Percentiles rank a stretch among this genome's conserved stretches.
Evolutionary conservation across 2,113 vertebrate species (phyloP).

Genomic region (Syrmaticus mikado): DNA sequence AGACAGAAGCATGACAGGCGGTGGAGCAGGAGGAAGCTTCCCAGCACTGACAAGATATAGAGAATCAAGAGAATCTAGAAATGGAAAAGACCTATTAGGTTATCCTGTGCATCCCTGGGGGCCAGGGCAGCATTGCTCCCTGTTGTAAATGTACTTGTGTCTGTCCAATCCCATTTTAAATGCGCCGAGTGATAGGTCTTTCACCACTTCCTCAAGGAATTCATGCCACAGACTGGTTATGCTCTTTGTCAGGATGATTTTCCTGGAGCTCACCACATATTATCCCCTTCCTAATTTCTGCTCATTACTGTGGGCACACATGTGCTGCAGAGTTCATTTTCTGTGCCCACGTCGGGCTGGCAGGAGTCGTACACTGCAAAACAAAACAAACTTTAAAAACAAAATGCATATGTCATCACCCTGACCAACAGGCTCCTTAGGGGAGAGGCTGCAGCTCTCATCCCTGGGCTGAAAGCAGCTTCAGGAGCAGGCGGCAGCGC

Average conservation of each 20-base stretch:
- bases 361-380: not conserved
- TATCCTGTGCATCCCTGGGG: slow-evolving; percentile 7
- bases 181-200: slow-evolving; percentile 21
- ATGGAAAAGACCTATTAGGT: slow-evolving; percentile 51
- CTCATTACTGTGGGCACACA: not conserved
- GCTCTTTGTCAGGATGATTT: slow-evolving; percentile 18
- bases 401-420: not conserved
- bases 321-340: not conserved
- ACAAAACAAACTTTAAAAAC: not conserved
- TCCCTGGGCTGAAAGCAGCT: not conserved
- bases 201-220: slow-evolving; percentile 36
- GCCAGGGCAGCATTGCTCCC: slow-evolving; percentile 19
- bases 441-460: not conserved
- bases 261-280: not conserved
- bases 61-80: slow-evolving; percentile 24
- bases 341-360: not conserved
- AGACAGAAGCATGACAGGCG: slow-evolving; percentile 50
- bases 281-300: slow-evolving; percentile 14
- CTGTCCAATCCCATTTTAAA: slow-evolving; percentile 52
- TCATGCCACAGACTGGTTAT: slow-evolving; percentile 31
- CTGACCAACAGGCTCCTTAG: not conserved
- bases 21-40: slow-evolving; percentile 15
- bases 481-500: not conserved
- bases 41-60: slow-evolving; percentile 20
- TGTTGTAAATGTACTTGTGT: slow-evolving; percentile 29